Base-by-base conservation (phyloP, 2,113 vertebrate species). In the Gymnorhina tibicen region DNA sequence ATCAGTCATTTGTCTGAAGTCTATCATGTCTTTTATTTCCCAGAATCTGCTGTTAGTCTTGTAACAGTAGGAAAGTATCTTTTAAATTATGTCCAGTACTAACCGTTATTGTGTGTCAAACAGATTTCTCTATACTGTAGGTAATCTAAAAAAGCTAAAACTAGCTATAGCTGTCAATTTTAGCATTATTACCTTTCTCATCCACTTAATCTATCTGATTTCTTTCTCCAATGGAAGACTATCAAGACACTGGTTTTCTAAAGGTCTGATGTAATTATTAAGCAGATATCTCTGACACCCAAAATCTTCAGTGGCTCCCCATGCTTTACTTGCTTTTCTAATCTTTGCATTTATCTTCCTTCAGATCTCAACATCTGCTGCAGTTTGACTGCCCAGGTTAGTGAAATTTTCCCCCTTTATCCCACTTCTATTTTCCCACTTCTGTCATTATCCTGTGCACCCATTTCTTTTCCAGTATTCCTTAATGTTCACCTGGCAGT, bases 291-390 rank as follows among this genome's bases (percentile, higher is more conserved):
- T 91, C 83, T 23, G 58, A 90, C 68, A 91, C 44, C 60, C 87
- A 82, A 74, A 59, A 33, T 89, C 95, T 95, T 91, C 87, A 80
- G 19, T 90, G 86, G 35, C 91, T 85, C 64, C 86, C 88, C 89
- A 4, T 97, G 91, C 97, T 98, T 92, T 95, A 95, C 96, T 97
- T 97, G 97, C 96, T 97, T 97, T 97, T 97, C 97, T 98, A 98
- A 98, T 97, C 96, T 97, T 97, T 98, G 95, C 97, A 97, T 98
- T 98, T 98, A 98, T 98, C 97, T 98, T 93, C 97, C 98, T 98
- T 97, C 98, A 98, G 97, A 98, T 98, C 91, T 97, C 98, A 97
- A 97, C 98, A 97, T 97, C 97, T 98, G 97, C 98, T 97, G 97
- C 97, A 98, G 86, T 97, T 97, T 98, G 97, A 95, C 94, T 97